Evolutionary conservation across 2,113 vertebrate genomes (phyloP).

Genomic region (Phainopepla nitens): DNA sequence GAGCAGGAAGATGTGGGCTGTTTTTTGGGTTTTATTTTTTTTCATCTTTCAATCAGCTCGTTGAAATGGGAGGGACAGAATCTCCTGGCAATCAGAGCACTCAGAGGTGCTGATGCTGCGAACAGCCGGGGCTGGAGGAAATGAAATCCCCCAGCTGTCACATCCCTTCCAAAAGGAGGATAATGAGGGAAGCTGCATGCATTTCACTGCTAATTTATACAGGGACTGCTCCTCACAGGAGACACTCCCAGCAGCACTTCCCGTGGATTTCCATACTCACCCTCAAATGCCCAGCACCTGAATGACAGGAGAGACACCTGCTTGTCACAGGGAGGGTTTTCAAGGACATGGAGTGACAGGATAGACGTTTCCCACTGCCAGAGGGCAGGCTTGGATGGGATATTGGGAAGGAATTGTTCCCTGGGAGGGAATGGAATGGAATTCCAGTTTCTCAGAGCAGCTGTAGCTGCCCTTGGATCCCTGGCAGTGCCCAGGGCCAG

Average conservation of each 20-base stretch:
- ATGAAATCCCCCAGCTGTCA: not conserved
- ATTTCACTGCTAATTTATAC: not conserved
- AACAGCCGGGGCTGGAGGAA: not conserved
- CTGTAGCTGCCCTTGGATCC: not conserved
- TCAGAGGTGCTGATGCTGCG: not conserved
- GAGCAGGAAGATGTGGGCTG: not conserved
- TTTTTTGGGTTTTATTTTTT: not conserved
- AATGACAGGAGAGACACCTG: rapidly evolving
- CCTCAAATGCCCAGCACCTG: not conserved
- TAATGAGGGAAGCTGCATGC: not conserved
- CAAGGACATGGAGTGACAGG: not conserved
- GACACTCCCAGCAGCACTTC: not conserved
- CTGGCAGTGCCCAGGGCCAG: not conserved
- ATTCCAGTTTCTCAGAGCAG: not conserved
- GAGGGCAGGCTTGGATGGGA: not conserved
- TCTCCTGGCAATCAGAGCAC: not conserved
- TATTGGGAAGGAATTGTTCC: not conserved
- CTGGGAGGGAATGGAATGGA: not conserved
- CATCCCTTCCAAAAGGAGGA: not conserved
- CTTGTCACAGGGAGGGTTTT: not conserved
- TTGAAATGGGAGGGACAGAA: not conserved
- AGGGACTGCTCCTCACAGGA: not conserved
- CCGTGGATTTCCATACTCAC: not conserved
- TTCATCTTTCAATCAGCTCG: not conserved
- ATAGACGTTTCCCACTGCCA: not conserved